Evolutionary conservation across 2,113 vertebrate genomes (phyloP).

Genomic region (Procavia capensis): DNA sequence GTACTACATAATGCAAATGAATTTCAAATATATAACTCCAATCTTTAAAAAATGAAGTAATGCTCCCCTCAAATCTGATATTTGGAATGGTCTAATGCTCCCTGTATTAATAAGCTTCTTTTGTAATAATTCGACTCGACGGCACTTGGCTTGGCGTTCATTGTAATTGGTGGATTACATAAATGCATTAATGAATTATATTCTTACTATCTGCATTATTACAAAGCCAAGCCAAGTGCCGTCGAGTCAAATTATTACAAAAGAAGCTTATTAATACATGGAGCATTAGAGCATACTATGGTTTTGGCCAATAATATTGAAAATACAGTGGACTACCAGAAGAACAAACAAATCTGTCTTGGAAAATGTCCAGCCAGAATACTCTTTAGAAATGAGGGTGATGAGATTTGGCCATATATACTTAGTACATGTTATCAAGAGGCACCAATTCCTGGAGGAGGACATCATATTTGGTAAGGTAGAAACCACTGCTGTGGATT

Average conservation of each 20-base stretch:
- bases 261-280: neutral
- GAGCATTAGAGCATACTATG: neutral
- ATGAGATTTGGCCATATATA: no score
- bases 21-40: conserved; percentile 26
- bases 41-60: conserved; percentile 51
- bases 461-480: no score
- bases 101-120: neutral
- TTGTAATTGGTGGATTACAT: neutral
- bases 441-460: no score
- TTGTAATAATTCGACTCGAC: neutral
- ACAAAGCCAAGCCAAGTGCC: no score
- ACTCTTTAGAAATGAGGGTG: no score
- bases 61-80: neutral
- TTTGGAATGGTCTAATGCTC: neutral
- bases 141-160: no score
- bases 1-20: neutral
- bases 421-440: no score
- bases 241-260: neutral
- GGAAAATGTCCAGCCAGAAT: no score
- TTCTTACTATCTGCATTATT: neutral
- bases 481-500: no score
- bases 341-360: no score
- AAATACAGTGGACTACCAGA: no score
- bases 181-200: conserved; percentile 32
- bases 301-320: no score